A percentile compares a stretch with the other conserved stretches of the same genome.
These are phyloP conservation scores for Heterochromis multidens DNA, from an alignment of 2,113 vertebrate species.

Conservation along the genomic window DNA sequence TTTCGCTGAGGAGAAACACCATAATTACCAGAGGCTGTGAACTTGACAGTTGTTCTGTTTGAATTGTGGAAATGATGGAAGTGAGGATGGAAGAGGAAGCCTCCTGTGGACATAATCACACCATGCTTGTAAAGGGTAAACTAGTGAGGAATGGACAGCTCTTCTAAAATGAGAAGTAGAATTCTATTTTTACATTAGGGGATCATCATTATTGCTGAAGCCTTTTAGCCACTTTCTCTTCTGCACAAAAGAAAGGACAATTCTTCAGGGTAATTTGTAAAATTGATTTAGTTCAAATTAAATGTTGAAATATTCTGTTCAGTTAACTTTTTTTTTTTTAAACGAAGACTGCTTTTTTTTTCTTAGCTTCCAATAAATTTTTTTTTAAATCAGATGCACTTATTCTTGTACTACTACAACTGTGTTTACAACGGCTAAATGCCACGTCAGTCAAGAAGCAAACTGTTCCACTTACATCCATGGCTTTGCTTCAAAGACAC, in stretches of 20 bases:
- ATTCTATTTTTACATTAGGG: conserved; percentile 10
- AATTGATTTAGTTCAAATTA: neutral
- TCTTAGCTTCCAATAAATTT: neutral
- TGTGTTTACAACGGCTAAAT: conserved; percentile 1
- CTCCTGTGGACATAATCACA: conserved; percentile 56
- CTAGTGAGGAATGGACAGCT: neutral
- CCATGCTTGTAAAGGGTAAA: conserved; percentile 30
- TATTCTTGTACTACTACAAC: neutral
- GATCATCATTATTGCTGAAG: neutral
- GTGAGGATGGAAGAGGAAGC: conserved; percentile 30
- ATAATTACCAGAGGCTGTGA: conserved; percentile 49
- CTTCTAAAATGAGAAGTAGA: neutral
- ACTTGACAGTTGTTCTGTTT: conserved; percentile 57
- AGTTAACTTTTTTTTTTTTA: neutral
- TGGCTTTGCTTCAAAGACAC: neutral
- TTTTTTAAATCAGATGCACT: neutral
- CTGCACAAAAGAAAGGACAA: neutral
- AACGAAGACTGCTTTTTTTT: neutral
- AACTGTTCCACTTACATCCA: conserved; percentile 4
- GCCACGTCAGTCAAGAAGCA: neutral
- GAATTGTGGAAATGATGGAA: conserved; percentile 54
- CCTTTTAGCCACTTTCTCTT: neutral
- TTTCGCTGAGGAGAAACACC: conserved; percentile 28
- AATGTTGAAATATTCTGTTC: neutral
- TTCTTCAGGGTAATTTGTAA: neutral